Conservation (phyloP, 2,797 vertebrate species). For the Phaenicophaeus curvirostris region DNA sequence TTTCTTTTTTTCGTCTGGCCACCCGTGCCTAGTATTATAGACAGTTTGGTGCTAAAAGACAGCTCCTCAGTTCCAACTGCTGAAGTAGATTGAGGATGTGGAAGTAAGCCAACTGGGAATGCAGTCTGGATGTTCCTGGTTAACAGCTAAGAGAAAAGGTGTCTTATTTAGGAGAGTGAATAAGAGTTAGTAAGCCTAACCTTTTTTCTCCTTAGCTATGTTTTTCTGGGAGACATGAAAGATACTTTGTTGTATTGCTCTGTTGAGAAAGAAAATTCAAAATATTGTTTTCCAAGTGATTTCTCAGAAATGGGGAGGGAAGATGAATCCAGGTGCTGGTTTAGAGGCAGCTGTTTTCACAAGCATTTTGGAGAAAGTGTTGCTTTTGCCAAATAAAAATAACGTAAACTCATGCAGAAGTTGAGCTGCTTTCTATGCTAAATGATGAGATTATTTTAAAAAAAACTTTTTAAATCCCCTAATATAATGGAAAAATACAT, state of each 20-base stretch:
- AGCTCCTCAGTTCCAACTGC: neutral
- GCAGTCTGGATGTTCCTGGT: neutral
- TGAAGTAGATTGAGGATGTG: neutral
- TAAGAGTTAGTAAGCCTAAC: neutral
- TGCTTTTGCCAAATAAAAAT: neutral
- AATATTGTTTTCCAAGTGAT: neutral
- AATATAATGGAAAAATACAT: neutral
- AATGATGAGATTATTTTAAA: neutral
- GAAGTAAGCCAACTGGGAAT: neutral
- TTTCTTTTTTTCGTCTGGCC: neutral
- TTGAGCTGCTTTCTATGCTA: neutral
- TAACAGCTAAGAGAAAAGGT: neutral
- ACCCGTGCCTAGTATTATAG: neutral
- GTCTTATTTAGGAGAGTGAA: neutral
- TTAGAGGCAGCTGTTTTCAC: neutral
- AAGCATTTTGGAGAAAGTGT: neutral
- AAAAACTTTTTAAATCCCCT: neutral
- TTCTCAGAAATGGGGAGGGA: neutral
- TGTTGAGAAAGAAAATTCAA: neutral
- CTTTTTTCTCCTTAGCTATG: neutral
- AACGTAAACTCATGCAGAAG: neutral
- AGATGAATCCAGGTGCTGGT: neutral
- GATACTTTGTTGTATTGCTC: neutral
- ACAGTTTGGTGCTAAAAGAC: neutral
- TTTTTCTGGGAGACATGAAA: neutral